Conservation (phyloP, 2,888 invertebrate genomes). For the Metopia argyrocephala region DNA sequence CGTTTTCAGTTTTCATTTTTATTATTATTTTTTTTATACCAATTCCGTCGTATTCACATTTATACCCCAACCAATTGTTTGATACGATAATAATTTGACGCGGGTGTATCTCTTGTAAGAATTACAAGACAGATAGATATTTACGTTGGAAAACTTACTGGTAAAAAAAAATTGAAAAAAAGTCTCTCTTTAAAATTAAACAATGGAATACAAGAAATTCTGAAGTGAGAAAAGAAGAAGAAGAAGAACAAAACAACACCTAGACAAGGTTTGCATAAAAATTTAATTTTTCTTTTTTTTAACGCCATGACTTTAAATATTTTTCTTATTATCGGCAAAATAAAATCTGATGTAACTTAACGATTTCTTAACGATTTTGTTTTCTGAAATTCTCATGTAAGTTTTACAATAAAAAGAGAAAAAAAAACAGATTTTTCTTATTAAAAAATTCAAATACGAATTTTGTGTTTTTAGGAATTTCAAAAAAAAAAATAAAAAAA, state of each 20-base stretch:
- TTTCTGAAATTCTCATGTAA: neutral
- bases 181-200: too few species aligned
- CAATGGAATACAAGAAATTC: slow-evolving; percentile 5
- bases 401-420: slow-evolving; percentile 5
- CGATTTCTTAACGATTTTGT: slow-evolving; percentile 34
- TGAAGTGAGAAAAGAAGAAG: neutral
- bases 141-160: slow-evolving; percentile 26
- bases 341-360: slow-evolving; percentile 57
- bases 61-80: slow-evolving; percentile 47
- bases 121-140: slow-evolving; percentile 29
- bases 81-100: slow-evolving; percentile 54
- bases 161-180: too few species aligned
- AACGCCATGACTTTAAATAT: neutral
- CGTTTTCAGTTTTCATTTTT: slow-evolving; percentile 33
- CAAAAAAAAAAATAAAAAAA: too few species aligned
- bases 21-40: slow-evolving; percentile 25
- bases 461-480: too few species aligned
- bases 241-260: slow-evolving; percentile 14
- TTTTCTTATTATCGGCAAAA: slow-evolving; percentile 28
- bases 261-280: slow-evolving; percentile 49
- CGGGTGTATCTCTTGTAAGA: slow-evolving; percentile 48
- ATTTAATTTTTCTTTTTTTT: neutral
- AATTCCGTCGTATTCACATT: slow-evolving; percentile 33
- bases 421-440: neutral
- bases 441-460: slow-evolving; percentile 1